Base-by-base conservation (phyloP, 2,888 invertebrate species). In the Sinhomidia bicolor region DNA sequence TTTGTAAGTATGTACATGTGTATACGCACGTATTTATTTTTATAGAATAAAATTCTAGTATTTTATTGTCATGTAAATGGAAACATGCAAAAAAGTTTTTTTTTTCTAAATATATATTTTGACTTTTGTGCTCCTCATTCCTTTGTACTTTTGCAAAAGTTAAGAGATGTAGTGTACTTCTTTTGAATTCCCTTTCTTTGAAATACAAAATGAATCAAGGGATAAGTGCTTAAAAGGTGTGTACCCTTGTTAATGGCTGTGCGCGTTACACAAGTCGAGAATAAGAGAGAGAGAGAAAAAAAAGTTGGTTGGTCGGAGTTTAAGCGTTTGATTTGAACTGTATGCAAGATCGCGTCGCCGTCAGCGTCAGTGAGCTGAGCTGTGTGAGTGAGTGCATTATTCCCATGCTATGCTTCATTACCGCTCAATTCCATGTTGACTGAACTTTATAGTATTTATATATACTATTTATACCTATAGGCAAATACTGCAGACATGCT, bases 331-430 rank as follows among this genome's bases (percentile, higher is more conserved):
- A 68, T 41, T 41, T 36, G 65, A 32, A 62, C 12, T 32, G n/a
- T n/a, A n/a, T n/a, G n/a, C 4, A 62, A 65, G 17, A n/a, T 1
- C 14, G 68, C 20, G 3, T 9, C 10, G 57, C 57, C 23, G 23
- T 20, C 57, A 14, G 20, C 57, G 57, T 20, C 57, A 68, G 3
- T 62, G 20, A 41, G 41, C 68, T 68, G 41, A 12, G 9, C n/a
- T n/a, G n/a, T n/a, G n/a, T 20, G 36, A 17, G 44, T 26, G 29
- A n/a, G 9, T 36, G 41, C 68, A 68, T 68, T 68, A 68, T 41
- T 36, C 68, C 41, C 68, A 68, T 36, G 68, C 20, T 68, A 41
- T n/a, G 68, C 36, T 68, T 68, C 68, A 68, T 68, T 68, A 68
- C 68, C 68, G 12, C 68, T 68, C 68, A 68, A 68, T 68, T 14